Base-by-base conservation (phyloP, 2,113 vertebrate genomes). In the Dascyllus trimaculatus region DNA sequence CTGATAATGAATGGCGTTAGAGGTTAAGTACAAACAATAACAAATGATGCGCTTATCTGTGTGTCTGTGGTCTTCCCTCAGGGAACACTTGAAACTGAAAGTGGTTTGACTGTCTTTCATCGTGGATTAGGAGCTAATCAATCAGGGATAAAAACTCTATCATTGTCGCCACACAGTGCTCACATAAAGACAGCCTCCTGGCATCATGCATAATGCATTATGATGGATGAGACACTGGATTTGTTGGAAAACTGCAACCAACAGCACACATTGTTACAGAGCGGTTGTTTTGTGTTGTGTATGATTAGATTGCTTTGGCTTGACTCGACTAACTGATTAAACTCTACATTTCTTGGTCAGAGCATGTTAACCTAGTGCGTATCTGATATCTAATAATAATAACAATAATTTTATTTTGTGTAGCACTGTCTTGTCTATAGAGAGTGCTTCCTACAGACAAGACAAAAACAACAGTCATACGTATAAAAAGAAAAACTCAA, bases 21-120 rank as follows among this genome's bases (percentile, higher is more conserved):
- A 82, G 81, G 73, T 90, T 81, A 85, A 85, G 79, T 63, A 48
- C 82, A 77, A 77, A 82, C 60, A 80, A 63, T 71, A 80, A 84
- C 43, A 80, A 62, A 68, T 9, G 26, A 77, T 51, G 26, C 60
- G 25, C 52, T 78, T 83, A 78, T 83, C 52, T 43, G 43, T 11
- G 64, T 74, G 67, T 76, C 56, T 73, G 49, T 49, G 60, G 52
- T 68, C 54, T 58, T 11, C 52, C 65, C 65, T 70, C 24, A 7
- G 48, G 76, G 78, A 40, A 35, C 65, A 74, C 32, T 11, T 67
- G 54, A 6, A 57, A 54, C 75, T 52, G 38, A 70, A 71, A 80
- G 52, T 24, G 7, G n/a, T 60, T 54, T 38, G 45, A 82, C 32
- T 54, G 45, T 59, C 52, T 80, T 76, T 74, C 61, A 62, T 67